These are phyloP conservation scores for Lepus europaeus DNA, from an alignment of 2,113 vertebrate species.

Conservation along the genomic window DNA sequence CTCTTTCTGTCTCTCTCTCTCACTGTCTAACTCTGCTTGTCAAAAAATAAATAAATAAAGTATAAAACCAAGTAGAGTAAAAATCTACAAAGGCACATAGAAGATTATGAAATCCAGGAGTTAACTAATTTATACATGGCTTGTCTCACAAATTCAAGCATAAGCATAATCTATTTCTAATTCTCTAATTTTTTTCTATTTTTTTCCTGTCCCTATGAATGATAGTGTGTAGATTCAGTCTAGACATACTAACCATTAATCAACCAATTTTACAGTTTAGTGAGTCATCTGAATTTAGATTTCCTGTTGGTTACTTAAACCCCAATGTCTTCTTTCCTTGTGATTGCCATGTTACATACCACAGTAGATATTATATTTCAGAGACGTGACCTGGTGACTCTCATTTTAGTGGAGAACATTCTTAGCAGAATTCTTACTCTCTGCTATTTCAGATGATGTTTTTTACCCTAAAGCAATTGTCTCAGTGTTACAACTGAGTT, in stretches of 20 bases:
- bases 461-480: constrained; percentile 22
- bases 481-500: constrained; percentile 37
- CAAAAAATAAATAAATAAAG: no score
- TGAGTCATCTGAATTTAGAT: constrained; percentile 61
- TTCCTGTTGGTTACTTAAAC: constrained; percentile 66
- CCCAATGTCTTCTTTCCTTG: constrained; percentile 46
- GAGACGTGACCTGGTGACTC: constrained; percentile 9
- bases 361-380: constrained; percentile 44
- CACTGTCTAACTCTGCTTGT: no score
- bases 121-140: constrained; percentile 15
- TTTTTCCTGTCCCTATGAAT: not conserved
- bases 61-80: not conserved
- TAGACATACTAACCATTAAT: constrained; percentile 54
- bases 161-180: not conserved
- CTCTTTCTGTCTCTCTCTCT: no score
- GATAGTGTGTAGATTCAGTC: constrained; percentile 43
- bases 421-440: constrained; percentile 37
- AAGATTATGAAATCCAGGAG: not conserved
- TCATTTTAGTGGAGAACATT: not conserved
- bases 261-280: constrained; percentile 68
- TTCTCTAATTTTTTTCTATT: not conserved
- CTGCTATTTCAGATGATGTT: not conserved
- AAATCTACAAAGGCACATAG: constrained; percentile 3
- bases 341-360: constrained; percentile 15
- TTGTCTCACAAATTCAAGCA: constrained; percentile 48